Base-by-base conservation (phyloP, 2,797 vertebrate species). In the Loriculus beryllinus region DNA sequence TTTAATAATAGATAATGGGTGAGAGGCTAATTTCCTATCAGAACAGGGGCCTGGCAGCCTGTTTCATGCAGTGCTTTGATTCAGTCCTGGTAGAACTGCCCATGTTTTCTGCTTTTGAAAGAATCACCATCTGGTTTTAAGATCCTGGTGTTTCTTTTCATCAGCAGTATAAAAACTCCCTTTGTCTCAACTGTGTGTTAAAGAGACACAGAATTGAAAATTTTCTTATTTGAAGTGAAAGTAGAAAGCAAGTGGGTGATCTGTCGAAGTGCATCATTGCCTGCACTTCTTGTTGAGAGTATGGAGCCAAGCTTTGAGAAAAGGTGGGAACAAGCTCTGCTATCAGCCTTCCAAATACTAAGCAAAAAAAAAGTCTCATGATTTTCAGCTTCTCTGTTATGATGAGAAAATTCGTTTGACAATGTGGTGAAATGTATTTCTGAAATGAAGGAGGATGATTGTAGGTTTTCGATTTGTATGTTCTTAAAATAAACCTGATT, bases 331-430 rank as follows among this genome's bases (percentile, higher is more conserved):
- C 76, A 86, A 64, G 59, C 79, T 45, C 79, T 64, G 76, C 67
- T 63, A 65, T 64, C 82, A 81, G 51, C 47, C 35, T 90, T 83
- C 86, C 65, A 92, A 96, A 85, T 54, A 78, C 14, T 59, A 82
- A 90, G 40, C 72, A 80, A 82, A 78, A 92, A 78, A 92, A 52
- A 75, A 11, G 4, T 67, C 51, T 39, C 35, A 81, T 68, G 28
- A 87, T 91, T 89, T 93, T 90, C 21, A 74, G 87, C 87, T 88
- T 82, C 37, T 82, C n/a, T 88, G 71, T 79, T 85, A 65, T 20
- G 22, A 71, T 42, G 28, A 89, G 63, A 86, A 33, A 80, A 79
- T 63, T 67, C 40, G 22, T 95, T 92, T 92, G 63, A 80, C 86
- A 89, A 83, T n/a, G n/a, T 81, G 42, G 25, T 52, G 33, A 92